Conservation (phyloP, 2,113 vertebrate genomes). For the Malurus melanocephalus region DNA sequence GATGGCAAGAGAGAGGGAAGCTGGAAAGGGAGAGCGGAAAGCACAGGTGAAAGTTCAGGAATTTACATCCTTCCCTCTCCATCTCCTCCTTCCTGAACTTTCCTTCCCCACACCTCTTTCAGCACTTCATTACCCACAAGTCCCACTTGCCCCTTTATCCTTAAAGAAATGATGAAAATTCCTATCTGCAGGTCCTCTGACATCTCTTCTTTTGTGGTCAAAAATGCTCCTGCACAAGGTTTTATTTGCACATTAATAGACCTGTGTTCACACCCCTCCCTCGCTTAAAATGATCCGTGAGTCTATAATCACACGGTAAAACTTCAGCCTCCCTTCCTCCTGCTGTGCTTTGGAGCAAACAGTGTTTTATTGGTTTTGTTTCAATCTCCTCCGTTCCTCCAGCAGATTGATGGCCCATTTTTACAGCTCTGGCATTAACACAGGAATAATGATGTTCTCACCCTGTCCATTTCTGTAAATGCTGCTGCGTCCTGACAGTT, state of each 20-base stretch:
- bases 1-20: not conserved
- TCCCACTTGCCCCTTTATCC: not conserved
- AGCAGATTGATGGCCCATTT: not conserved
- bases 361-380: not conserved
- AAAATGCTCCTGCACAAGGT: not conserved
- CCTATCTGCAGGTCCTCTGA: not conserved
- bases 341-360: not conserved
- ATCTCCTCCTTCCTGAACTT: not conserved
- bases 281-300: slow-evolving; percentile 26
- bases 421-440: not conserved
- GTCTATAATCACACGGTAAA: not conserved
- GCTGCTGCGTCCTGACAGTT: not conserved
- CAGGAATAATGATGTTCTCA: not conserved
- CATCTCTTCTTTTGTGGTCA: not conserved
- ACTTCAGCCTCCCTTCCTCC: not conserved
- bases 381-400: not conserved
- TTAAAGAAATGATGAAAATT: not conserved
- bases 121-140: not conserved
- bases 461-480: not conserved
- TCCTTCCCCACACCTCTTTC: not conserved
- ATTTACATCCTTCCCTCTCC: not conserved
- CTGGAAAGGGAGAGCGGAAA: not conserved
- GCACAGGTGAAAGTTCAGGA: not conserved
- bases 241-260: not conserved
- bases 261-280: not conserved